Percentiles rank a stretch among this genome's conserved stretches.
Evolutionary conservation across 1,140 invertebrate genomes (phyloP).

Genomic region (Drosophila dunni): DNA sequence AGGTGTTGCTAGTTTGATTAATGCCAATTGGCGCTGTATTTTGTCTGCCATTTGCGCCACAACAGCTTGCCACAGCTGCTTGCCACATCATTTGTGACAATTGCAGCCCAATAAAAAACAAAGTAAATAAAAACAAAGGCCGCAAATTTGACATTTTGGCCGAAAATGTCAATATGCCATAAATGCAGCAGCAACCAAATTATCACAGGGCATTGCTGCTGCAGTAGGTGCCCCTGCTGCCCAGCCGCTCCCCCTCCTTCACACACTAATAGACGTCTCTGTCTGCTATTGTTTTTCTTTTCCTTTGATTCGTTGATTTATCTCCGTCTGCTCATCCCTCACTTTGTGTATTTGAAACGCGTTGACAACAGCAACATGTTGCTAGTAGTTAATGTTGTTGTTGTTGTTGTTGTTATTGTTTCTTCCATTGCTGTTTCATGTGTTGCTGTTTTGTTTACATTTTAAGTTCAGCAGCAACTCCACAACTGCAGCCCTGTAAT

Average conservation of each 20-base stretch:
- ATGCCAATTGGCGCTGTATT: conserved; percentile 19
- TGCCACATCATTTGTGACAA: conserved; percentile 23
- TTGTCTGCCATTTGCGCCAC: conserved; percentile 15
- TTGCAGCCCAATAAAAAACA: conserved; percentile 38
- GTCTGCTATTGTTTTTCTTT: conserved; percentile 22
- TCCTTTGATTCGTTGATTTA: conserved; percentile 3
- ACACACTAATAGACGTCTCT: conserved; percentile 48
- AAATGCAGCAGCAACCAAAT: conserved; percentile 31
- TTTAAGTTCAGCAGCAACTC: conserved; percentile 1
- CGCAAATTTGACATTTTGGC: conserved; percentile 65
- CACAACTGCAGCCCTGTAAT: conserved; percentile 37
- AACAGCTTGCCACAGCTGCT: neutral
- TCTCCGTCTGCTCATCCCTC: neutral
- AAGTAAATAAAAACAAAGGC: conserved; percentile 48
- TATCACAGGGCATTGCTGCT: conserved; percentile 22
- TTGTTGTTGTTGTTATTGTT: conserved; percentile 26
- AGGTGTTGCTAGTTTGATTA: conserved; percentile 65
- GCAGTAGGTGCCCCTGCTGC: neutral
- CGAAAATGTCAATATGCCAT: conserved; percentile 68
- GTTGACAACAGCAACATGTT: conserved; percentile 58
- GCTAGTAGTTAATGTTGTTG: conserved; percentile 23
- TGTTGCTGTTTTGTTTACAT: conserved; percentile 45
- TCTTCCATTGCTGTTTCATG: conserved; percentile 23
- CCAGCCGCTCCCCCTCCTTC: neutral
- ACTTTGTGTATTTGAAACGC: conserved; percentile 15